Evolutionary conservation across 2,797 vertebrate genomes (phyloP), one percentile per base, ranked within the genome.

Genomic region (Chelonia mydas): DNA sequence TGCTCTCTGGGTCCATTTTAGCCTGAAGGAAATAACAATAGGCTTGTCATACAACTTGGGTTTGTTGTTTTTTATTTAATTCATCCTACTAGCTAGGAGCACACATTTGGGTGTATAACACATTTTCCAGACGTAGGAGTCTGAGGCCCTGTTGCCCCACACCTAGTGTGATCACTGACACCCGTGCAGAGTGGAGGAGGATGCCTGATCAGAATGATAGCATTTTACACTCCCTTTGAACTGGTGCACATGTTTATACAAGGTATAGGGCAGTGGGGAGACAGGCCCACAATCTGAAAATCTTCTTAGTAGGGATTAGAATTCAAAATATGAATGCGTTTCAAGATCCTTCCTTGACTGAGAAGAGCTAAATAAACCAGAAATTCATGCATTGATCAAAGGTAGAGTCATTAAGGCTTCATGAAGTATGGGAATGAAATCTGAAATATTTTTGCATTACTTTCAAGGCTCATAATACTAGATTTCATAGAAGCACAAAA

Each of bases 1-100:
- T 98, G 87, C 98, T 98, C 37, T 96, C 89, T 17, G 98, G 98
- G 88, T 99, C 98, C 78, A 96, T 92, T 84, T 98, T 97, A 90
- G 90, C 97, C 98, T 98, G 59, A n/a, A 92, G 41, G 47, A 81
- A 77, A 85, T 37, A 23, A 76, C 84, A 78, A 68, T 11, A 68
- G 17, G 61, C n/a, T n/a, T 68, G 61, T 68, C n/a, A 68, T 68
- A 68, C n/a, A 68, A 68, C n/a, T 16, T 68, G 17, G n/a, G 16
- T 10, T 5, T 68, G 57, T 68, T 68, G n/a, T 37, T 68, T n/a
- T 37, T 65, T 68, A 23, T 54, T n/a, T 37, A 47, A 27, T 47
- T 25, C 13, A 27, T 7, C 11, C 7, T 47, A 45, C 13, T 37
- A 23, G 21, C 5, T 47, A 45, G 23, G 17, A 68, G 61, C 61